A percentile compares a stretch with the other conserved stretches of the same genome.
These are phyloP conservation scores for Psittacus erithacus DNA, from an alignment of 2,113 vertebrate species.

Conservation along the genomic window DNA sequence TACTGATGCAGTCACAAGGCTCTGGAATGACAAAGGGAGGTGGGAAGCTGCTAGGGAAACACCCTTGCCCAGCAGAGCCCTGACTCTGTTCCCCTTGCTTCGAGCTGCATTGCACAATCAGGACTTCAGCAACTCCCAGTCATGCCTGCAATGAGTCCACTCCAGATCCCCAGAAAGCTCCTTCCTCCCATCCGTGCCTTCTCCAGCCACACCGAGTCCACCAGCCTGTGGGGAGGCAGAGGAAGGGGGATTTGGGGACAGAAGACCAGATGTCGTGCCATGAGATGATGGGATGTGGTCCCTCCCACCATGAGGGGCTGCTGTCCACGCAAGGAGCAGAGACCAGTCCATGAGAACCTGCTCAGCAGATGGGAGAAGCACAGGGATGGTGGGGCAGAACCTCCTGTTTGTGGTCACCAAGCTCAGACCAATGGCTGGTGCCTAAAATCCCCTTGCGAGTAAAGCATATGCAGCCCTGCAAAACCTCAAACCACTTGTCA, in stretches of 20 bases:
- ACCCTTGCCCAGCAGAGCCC: not conserved
- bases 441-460: not conserved
- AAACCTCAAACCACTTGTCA: not conserved
- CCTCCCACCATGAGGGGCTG: not conserved
- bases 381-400: not conserved
- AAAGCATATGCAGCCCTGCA: not conserved
- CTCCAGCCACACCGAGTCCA: fast-evolving
- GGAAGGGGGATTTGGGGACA: not conserved
- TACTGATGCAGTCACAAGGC: not conserved
- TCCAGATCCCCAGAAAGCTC: not conserved
- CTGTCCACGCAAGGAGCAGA: not conserved
- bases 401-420: not conserved
- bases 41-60: not conserved
- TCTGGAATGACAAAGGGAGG: not conserved
- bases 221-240: not conserved
- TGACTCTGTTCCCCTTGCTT: not conserved
- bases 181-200: not conserved
- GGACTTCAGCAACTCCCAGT: not conserved
- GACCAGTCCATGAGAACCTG: not conserved
- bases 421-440: not conserved
- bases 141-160: fast-evolving
- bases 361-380: fast-evolving
- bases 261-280: not conserved
- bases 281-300: not conserved
- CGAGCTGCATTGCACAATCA: not conserved